Conservation (phyloP, 2,888 invertebrate genomes). For the Steinernema hermaphroditum region DNA sequence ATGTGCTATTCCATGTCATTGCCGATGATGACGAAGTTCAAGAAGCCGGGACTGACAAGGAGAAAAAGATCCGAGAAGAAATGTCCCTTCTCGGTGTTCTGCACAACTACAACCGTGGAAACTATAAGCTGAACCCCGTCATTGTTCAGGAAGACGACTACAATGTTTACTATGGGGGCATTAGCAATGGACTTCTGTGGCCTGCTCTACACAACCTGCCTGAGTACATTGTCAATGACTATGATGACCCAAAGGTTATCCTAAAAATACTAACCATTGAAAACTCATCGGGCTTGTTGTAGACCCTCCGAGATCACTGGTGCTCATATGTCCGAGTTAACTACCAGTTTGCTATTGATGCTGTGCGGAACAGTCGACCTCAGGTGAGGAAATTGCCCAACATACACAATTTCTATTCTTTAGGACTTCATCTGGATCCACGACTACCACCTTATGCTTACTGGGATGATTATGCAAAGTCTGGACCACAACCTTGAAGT, state of each 20-base stretch:
- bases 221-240: slow-evolving; percentile 65
- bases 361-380: slow-evolving; percentile 64
- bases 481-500: slow-evolving; percentile 69
- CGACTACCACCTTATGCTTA: slow-evolving; percentile 84
- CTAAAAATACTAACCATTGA: too few relatives aligned
- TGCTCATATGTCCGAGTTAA: slow-evolving; percentile 65
- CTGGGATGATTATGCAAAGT: slow-evolving; percentile 86
- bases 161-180: slow-evolving; percentile 62
- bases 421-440: slow-evolving; percentile 86
- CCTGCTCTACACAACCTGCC: slow-evolving; percentile 66
- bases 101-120: slow-evolving; percentile 64
- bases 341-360: slow-evolving; percentile 66
- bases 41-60: not conserved
- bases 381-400: slow-evolving; percentile 40
- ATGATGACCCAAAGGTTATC: slow-evolving; percentile 59
- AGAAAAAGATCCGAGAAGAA: slow-evolving; percentile 53
- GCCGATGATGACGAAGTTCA: slow-evolving; percentile 58
- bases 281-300: too few relatives aligned
- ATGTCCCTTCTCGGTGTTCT: slow-evolving; percentile 65
- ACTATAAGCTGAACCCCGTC: slow-evolving; percentile 66
- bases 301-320: slow-evolving; percentile 58
- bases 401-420: not conserved
- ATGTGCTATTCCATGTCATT: slow-evolving; percentile 64
- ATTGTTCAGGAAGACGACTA: slow-evolving; percentile 64
- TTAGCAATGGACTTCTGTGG: slow-evolving; percentile 65